Base-by-base conservation (phyloP, 1,140 invertebrate genomes). In the Caerostris extrusa region DNA sequence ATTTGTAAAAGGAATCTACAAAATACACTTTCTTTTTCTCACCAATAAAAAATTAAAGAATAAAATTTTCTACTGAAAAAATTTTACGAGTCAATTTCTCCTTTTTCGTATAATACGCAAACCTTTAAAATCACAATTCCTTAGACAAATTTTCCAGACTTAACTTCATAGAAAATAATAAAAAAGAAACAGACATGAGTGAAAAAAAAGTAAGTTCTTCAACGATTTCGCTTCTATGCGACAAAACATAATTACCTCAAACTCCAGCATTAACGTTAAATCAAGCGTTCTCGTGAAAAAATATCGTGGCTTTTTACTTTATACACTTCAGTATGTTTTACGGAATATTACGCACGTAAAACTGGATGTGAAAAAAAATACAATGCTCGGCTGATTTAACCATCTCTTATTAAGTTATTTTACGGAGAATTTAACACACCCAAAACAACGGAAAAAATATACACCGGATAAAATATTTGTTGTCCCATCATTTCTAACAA, bases 361-460 rank as follows among this genome's bases (percentile, higher is more conserved):
- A 90, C 58, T 87, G 34, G 34, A 61, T 19, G 55, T 90, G 64
- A 90, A 90, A 90, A 90, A 71, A 90, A 90, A 71, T 71, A 85
- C 83, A 85, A 85, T 19, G 88, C 88, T 34, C 58, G 50, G 53
- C 10, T 71, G 88, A 71, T 61, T 77, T 90, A 71, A 77, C 88
- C 69, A 57, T n/a, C 88, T 90, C 61, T 90, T 90, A 90, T 90
- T 90, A 90, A 55, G 88, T 90, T 90, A 90, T 90, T 90, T n/a
- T 67, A 90, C 88, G 88, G 88, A 57, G 64, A 69, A 90, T 90
- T 90, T 90, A 90, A 90, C 88, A 90, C 88, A 67, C 55, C 5
- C 8, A 14, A 6, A 67, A 90, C 64, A 34, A 87, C 57, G 34
- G 50, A 50, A 60, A 87, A 87, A 19, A 60, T 60, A 61, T 50